phyloP scores from a whole-genome alignment of 2,888 invertebrate species.

The Exephanes ischioxanthus region DNA sequence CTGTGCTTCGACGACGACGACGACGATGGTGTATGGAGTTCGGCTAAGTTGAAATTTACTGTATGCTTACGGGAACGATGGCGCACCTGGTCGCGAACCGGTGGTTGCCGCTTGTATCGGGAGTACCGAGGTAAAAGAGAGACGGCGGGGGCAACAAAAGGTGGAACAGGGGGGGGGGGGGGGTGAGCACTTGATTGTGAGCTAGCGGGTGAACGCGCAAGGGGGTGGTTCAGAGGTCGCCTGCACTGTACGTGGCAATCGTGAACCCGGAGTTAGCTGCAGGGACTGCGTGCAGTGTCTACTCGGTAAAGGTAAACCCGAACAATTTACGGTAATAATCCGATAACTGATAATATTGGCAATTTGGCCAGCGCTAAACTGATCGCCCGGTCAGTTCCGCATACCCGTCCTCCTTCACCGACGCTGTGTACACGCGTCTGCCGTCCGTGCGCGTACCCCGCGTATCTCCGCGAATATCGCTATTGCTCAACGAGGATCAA shows the following conservation, averaged over 20 bases:
- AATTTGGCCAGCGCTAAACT: constrained; percentile 77
- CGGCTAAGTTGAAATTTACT: constrained; percentile 80
- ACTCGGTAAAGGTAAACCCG: constrained; percentile 77
- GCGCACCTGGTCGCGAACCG: constrained; percentile 77
- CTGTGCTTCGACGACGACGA: constrained; percentile 56
- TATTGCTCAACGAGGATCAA: constrained; percentile 64
- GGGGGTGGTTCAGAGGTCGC: not conserved
- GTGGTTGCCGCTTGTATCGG: constrained; percentile 49
- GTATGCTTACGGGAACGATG: constrained; percentile 77
- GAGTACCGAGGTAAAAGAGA: constrained; percentile 44
- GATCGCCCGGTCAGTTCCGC: constrained; percentile 70
- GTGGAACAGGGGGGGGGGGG: constrained; percentile 31
- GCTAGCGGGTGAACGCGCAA: constrained; percentile 2
- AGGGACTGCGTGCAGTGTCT: constrained; percentile 30
- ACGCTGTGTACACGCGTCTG: constrained; percentile 14
- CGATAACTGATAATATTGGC: constrained; percentile 82
- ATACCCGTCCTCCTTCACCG: constrained; percentile 51
- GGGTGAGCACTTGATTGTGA: constrained; percentile 27
- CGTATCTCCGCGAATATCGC: constrained; percentile 68
- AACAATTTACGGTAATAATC: constrained; percentile 82
- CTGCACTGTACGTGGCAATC: constrained; percentile 46
- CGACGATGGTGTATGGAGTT: constrained; percentile 71
- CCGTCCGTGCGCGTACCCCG: constrained; percentile 21
- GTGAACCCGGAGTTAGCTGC: constrained; percentile 50
- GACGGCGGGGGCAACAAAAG: constrained; percentile 35